Percentiles rank a stretch among this genome's conserved stretches.
phyloP scores from a whole-genome alignment of 2,888 invertebrate species.

The Steromphala cineraria region DNA sequence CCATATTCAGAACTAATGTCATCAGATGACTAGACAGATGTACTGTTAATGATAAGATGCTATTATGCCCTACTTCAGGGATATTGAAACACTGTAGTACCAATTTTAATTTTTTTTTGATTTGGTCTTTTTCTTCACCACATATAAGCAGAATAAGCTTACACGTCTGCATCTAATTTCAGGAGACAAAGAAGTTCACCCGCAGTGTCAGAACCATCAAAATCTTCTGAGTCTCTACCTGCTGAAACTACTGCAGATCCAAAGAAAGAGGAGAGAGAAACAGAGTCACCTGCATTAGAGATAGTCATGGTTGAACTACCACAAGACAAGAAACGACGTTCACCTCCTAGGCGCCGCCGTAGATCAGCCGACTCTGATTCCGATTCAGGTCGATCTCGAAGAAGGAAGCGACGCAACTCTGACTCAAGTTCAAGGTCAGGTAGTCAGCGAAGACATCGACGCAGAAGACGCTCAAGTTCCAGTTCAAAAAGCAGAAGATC shows the following conservation, averaged over 20 bases:
- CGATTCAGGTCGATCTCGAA: background rate
- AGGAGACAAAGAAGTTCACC: background rate
- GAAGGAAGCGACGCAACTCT: background rate
- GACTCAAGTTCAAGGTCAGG: slow-evolving; percentile 4
- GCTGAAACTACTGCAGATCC: background rate
- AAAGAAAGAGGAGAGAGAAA: background rate
- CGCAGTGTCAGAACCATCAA: background rate
- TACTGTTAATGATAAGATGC: too few species aligned
- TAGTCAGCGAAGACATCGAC: background rate
- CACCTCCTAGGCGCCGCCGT: background rate
- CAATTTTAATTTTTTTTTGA: too few species aligned
- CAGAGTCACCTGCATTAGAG: background rate
- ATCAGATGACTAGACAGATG: too few species aligned
- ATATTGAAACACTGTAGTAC: too few species aligned
- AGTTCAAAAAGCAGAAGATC: background rate
- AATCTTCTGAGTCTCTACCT: too few species aligned
- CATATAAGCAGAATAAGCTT: too few species aligned
- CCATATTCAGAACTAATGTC: too few species aligned
- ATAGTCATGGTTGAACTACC: background rate
- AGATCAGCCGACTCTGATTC: background rate
- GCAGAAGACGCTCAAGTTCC: background rate
- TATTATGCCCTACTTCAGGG: too few species aligned
- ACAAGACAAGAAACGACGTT: background rate
- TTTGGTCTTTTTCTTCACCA: too few species aligned
- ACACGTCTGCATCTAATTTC: background rate